Evolutionary conservation across 1,140 invertebrate genomes (phyloP), one percentile per base, ranked within the genome.

Genomic region (Habropoda laboriosa): DNA sequence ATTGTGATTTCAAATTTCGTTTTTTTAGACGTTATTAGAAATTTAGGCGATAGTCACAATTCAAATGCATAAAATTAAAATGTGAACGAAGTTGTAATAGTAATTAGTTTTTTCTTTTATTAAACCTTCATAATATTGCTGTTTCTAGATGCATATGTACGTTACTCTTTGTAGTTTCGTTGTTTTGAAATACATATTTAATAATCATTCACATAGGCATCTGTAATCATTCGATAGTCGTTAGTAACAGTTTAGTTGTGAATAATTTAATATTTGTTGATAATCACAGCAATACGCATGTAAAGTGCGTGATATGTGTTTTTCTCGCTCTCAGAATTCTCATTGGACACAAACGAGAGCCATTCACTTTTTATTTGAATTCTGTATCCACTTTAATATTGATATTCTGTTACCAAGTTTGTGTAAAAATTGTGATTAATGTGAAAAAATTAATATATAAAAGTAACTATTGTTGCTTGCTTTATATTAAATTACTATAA

Each of bases 241-340:
- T 13, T 76, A 71, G 70, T 81, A 79, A 47, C 2, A 27, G 35
- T 27, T 55, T 66, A 82, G 82, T 79, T 60, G 60, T 40, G 45
- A 86, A 85, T 82, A 80, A 75, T 66, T 74, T 61, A 67, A 81
- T 85, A 73, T 70, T 51, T 18, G 32, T 3, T 42, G 32, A 21
- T 10, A 40, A 47, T 13, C 6, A 38, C 21, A 42, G n/a, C 16
- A 6, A 58, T 38, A 47, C 16, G n/a, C 21, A 40, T 24, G 35
- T 8, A 27, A 61, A n/a, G n/a, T n/a, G n/a, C 27, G 21, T 40
- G n/a, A 1, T 51, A 60, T 12, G 30, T 49, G 32, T 40, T 45
- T 3, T 16, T 16, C 27, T 30, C 49, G 6, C 42, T 30, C 40
- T 76, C 16, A 42, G 55, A 30, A 75, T 75, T 7, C 12, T 42